A percentile compares a stretch with the other conserved stretches of the same genome.
Conservation (phyloP, 2,888 invertebrate genomes). For the Nomada flava region DNA sequence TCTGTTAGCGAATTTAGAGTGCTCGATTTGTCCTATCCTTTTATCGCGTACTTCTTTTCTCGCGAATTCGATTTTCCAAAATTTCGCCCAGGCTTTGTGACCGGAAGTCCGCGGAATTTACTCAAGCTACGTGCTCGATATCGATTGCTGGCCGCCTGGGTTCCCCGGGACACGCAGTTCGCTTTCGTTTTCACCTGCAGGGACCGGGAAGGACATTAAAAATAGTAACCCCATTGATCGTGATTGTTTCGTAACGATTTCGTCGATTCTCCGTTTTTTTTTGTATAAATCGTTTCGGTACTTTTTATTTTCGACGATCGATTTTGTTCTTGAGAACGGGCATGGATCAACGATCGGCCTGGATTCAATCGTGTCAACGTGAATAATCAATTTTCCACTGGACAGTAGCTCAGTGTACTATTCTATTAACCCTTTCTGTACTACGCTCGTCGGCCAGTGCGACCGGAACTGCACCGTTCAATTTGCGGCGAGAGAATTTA, state of each 20-base stretch:
- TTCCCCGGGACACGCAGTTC: constrained; percentile 28
- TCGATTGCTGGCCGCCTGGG: constrained; percentile 28
- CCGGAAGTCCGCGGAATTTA: not conserved
- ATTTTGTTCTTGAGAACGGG: not conserved
- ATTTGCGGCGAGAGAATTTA: constrained; percentile 11
- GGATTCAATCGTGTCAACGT: not conserved
- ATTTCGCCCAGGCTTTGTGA: not conserved
- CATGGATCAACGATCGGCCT: not conserved
- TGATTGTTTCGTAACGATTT: not conserved
- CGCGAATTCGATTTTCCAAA: not conserved
- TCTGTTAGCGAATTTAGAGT: not conserved
- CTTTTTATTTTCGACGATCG: not conserved
- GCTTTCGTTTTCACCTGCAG: constrained; percentile 40
- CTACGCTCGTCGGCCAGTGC: constrained; percentile 36
- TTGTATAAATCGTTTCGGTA: not conserved
- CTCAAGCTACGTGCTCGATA: constrained; percentile 8
- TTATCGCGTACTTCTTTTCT: not conserved
- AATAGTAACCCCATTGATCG: constrained; percentile 29
- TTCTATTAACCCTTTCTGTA: constrained; percentile 10
- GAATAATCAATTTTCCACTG: constrained; percentile 37
- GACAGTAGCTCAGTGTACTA: not conserved
- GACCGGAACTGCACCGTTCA: constrained; percentile 33
- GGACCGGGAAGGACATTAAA: constrained; percentile 10
- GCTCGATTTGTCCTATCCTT: not conserved
- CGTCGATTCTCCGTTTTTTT: not conserved